Evolutionary conservation across 92 coral and sea anemone species (phyloP), one percentile per base, ranked within the genome.

Genomic region (Zoanthus sociatus): DNA sequence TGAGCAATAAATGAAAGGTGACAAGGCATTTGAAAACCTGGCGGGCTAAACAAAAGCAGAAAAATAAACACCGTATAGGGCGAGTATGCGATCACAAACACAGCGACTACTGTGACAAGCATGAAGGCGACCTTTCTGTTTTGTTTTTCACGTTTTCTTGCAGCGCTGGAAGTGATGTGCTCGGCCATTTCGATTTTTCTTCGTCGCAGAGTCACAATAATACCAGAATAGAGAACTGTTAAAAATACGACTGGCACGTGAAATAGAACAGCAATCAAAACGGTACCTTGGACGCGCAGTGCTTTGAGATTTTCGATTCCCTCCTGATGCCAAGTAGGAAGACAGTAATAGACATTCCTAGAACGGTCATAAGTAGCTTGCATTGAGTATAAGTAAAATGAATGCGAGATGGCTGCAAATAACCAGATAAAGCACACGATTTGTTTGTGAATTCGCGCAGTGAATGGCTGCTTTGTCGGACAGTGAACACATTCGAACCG

Each of bases 81-180:
- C 10, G 85, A 64, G 85, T 81, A 66, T 6, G 85, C 74, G 10
- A 81, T 11, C 85, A 81, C 85, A 9, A 81, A 81, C 37, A 81
- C 63, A 1, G 16, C 61, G 3, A 81, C 85, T 0, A 81, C 75
- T 6, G 85, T 81, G 3, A 81, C 61, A 1, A 81, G 73, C 85
- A 81, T 81, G 9, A 46, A 81, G 3, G 85, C 74, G 0, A 81
- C 85, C 5, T 66, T 81, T 20, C 85, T 46, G 26, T 81, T 81
- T 30, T 81, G 75, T 20, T 46, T 42, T 20, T 81, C 85, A 20
- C 85, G 85, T 63, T 70, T 46, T 66, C 85, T 81, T 55, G 66
- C 85, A 1, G 85, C 73, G 14, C 37, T 6, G 6, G 85, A 81
- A 0, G 85, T 66, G 46, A 81, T 56, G 30, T 81, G 85, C 15